Evolutionary conservation across 2,797 vertebrate genomes (phyloP).

Genomic region (Aplochiton taeniatus): DNA sequence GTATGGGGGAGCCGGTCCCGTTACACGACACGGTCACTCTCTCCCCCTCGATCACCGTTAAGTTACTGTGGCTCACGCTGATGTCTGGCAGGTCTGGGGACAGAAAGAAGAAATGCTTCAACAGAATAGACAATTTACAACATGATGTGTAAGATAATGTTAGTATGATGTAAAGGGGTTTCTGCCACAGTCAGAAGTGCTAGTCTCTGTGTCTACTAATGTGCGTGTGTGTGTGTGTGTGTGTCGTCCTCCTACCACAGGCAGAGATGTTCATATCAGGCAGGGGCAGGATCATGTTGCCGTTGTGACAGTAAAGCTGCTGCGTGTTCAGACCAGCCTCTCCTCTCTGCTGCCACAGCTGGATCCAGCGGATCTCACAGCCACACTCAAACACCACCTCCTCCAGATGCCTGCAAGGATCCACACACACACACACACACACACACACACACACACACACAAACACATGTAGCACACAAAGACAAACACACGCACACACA

Average conservation of each 20-base stretch:
- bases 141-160: too few species aligned
- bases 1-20: slow-evolving; percentile 87
- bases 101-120: neutral
- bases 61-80: slow-evolving; percentile 89
- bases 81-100: slow-evolving; percentile 88
- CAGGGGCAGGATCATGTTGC: slow-evolving; percentile 75
- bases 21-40: slow-evolving; percentile 88
- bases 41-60: slow-evolving; percentile 89
- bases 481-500: slow-evolving; percentile 5
- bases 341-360: slow-evolving; percentile 93
- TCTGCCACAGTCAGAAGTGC: too few species aligned
- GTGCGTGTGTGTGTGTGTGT: slow-evolving; percentile 8
- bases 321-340: slow-evolving; percentile 87
- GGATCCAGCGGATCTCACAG: slow-evolving; percentile 96
- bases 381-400: slow-evolving; percentile 91
- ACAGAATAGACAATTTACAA: too few species aligned
- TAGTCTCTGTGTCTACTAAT: neutral
- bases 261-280: slow-evolving; percentile 90
- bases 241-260: slow-evolving; percentile 80
- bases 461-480: too few species aligned
- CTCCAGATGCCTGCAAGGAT: slow-evolving; percentile 81
- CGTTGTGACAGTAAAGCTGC: slow-evolving; percentile 80
- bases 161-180: too few species aligned
- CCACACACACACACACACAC: slow-evolving; percentile 7
- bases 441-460: neutral